Evolutionary conservation across 2,797 vertebrate species (phyloP).

Genomic region (Nannoperca obscura): DNA sequence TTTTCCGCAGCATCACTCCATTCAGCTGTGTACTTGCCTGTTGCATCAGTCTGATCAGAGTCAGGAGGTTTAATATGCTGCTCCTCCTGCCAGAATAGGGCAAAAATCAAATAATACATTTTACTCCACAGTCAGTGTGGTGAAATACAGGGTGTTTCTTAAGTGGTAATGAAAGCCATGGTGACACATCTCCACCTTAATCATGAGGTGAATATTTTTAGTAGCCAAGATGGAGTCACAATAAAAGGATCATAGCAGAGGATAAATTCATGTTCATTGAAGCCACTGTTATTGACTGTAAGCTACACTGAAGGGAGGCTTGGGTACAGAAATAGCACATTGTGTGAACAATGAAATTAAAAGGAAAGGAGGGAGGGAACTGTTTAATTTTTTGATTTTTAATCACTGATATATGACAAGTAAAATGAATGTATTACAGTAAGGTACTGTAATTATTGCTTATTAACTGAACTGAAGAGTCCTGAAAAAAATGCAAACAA

Average conservation of each 20-base stretch:
- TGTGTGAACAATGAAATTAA: conserved; percentile 33
- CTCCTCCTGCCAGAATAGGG: conserved; percentile 37
- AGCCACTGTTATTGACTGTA: conserved; percentile 42
- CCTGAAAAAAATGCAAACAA: not conserved
- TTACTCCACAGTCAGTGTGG: conserved; percentile 6
- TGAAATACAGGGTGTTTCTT: conserved; percentile 21
- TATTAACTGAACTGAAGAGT: conserved; percentile 14
- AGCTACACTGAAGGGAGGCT: conserved; percentile 3
- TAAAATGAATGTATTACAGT: not conserved
- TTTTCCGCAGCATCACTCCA: conserved; percentile 31
- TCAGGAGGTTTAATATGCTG: conserved; percentile 47
- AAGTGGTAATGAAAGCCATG: conserved; percentile 21
- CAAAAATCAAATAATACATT: conserved; percentile 52
- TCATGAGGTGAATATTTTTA: conserved; percentile 55
- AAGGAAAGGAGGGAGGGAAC: not conserved
- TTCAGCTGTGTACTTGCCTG: conserved; percentile 42
- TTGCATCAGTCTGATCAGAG: conserved; percentile 49
- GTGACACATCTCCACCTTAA: conserved; percentile 37
- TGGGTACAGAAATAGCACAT: conserved; percentile 16
- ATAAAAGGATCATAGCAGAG: conserved; percentile 47
- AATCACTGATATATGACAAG: conserved; percentile 7
- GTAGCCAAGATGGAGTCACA: conserved; percentile 41
- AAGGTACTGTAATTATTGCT: conserved; percentile 22
- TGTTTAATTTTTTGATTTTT: conserved; percentile 16
- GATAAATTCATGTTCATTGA: conserved; percentile 44